Base-by-base conservation (phyloP, 1,140 invertebrate species). In the Thrips palmi region DNA sequence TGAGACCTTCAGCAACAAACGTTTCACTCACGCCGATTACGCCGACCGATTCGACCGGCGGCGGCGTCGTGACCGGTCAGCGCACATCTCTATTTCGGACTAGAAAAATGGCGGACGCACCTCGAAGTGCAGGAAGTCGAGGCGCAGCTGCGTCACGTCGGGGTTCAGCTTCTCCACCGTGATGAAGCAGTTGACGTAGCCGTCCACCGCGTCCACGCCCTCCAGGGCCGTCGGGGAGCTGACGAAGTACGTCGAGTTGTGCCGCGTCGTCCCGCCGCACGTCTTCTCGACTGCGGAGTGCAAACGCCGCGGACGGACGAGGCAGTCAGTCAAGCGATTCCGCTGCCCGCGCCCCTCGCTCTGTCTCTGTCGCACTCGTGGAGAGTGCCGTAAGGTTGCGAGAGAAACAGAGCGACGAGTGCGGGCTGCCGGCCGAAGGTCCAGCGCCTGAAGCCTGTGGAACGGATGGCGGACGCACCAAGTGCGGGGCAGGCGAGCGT, bases 71-170 rank as follows among this genome's bases (percentile, higher is more conserved):
- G 3, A 34, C 8, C 15, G 32, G 20, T 36, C 8, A 3, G n/a
- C 14, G 24, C 10, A 15, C 3, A 17, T 20, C 7, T 8, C 8
- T 4, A 21, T 5, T 8, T 14, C 5, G 7, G 11, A 27, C 10
- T n/a, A 37, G n/a, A 27, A n/a, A 39, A 24, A 2, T 7, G 37
- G 2, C 14, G 19, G 23, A 46, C 49, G 45, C 53, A 77, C 74
- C 59, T 77, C 71, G 52, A 81, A 73, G 50, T 64, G 64, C 2
- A 66, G 53, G 47, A 81, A 76, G 50, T 80, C 75, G 11, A 82
- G 51, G 25, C 71, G 54, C 37, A 82, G 57, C 51, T 79, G 76
- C 47, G 64, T 62, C 2, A 81, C 59, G 37, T 65, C 57, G 20
- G 58, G 47, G 21, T 58, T 57, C 1, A 54, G 42, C 56, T 80